Percentiles rank a stretch among this genome's conserved stretches.
Conservation (phyloP, 2,113 vertebrate genomes). For the Pristiophorus japonicus region DNA sequence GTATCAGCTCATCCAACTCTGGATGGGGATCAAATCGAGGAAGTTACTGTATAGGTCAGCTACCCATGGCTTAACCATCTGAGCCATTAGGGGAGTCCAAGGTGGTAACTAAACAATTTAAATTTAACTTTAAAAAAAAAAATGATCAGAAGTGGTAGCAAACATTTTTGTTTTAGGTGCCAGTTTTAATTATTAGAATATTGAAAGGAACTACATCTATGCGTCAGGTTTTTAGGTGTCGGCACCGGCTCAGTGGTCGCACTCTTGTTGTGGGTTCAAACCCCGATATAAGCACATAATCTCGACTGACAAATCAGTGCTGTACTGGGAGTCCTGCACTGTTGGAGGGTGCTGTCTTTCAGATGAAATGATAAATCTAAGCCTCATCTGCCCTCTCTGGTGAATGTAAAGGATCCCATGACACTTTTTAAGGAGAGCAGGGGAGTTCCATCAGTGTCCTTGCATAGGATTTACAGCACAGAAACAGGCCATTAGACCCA, state of each 20-base stretch:
- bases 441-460: not conserved
- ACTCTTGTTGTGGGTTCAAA: not conserved
- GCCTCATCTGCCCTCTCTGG: not conserved
- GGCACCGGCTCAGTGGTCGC: not conserved
- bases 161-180: not conserved
- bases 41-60: not conserved
- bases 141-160: not conserved
- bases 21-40: not conserved
- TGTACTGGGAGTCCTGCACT: not conserved
- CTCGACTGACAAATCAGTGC: not conserved
- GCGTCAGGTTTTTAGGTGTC: not conserved
- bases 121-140: too few species aligned
- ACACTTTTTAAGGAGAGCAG: not conserved
- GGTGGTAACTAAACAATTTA: not conserved
- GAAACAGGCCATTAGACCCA: too few species aligned
- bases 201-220: not conserved
- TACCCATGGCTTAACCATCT: not conserved
- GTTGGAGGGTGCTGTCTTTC: not conserved
- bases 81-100: not conserved
- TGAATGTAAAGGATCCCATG: not conserved
- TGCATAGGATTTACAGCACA: too few species aligned
- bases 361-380: not conserved
- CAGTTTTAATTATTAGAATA: not conserved
- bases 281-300: not conserved
- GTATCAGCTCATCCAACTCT: not conserved